Base-by-base conservation (phyloP, 2,797 vertebrate species). In the Chelonia mydas region DNA sequence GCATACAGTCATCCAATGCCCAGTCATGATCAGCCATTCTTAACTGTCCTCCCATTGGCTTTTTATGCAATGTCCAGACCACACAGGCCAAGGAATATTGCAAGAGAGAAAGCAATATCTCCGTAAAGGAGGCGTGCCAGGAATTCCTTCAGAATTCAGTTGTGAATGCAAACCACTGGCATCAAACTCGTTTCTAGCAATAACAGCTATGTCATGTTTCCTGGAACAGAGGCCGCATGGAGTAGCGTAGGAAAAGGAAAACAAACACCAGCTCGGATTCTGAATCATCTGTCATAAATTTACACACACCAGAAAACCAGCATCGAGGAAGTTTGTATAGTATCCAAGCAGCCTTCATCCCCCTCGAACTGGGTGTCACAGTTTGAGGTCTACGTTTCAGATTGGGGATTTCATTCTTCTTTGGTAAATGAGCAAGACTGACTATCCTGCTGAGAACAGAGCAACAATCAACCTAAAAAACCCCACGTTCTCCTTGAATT, bases 171-270 rank as follows among this genome's bases (percentile, higher is more conserved):
- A 90, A 93, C 13, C 91, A 27, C 83, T 33, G 90, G 96, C 96
- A 87, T 90, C 83, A 91, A 91, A 91, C 83, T 90, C 65, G 2
- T 93, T 95, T 86, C 86, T 23, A 51, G 96, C 97, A 96, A 51
- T 82, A 95, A 96, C 96, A 96, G 97, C 96, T 94, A 87, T 28
- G 94, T 95, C 92, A 94, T 90, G 85, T 82, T 96, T 93, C 97
- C 97, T 97, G 97, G 96, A 97, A 95, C 92, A 23, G 9, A 59
- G 85, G 95, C 96, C 65, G 59, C 9, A 54, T 81, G 89, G 92
- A 97, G 95, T 77, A 87, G 47, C 93, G 11, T 82, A 90, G 93
- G 95, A 49, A 95, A 97, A 95, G 95, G 92, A 96, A 97, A 97
- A 97, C 15, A 97, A 97, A 97, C 94, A 89, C 91, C 53, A 0